Base-by-base conservation (phyloP, 92 coral and sea anemone genomes). In the Actinernus sp. region DNA sequence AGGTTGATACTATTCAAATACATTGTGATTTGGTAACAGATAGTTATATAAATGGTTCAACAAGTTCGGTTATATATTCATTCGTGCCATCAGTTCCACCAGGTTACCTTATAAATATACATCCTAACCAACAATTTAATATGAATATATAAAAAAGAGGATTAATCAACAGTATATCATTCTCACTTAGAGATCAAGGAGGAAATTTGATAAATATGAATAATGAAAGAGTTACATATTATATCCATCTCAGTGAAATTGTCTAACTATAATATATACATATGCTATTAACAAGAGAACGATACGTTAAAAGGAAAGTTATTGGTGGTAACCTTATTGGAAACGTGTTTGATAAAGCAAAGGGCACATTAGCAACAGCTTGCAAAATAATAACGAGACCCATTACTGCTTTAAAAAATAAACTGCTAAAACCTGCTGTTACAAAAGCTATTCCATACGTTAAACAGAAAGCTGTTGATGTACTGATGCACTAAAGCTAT, bases 1-100 rank as follows among this genome's bases (percentile, higher is more conserved):
- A 68, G 18, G 26, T 68, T 0, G 76, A 55, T 18, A 45, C 52
- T 4, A 23, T 58, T 21, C 65, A 58, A 25, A 58, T 36, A 18
- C 22, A 31, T 31, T 58, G 65, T 31, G 65, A 58, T 17, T 17
- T 31, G 20, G 20, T 58, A 14, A 13, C 49, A 24, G 47, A 1
- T 36, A 13, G 43, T n/a, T 56, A 26, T 16, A 34, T 56, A 12
- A 56, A 56, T 31, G 63, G 63, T 6, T 26, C 8, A 0, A 58
- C 49, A 2, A 34, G 65, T 19, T 4, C 10, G 13, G 25, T 32
- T 12, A 7, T 58, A 9, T 58, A 31, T 31, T 3, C 34, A 1
- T 34, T 23, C 49, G 10, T 26, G 8, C 65, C 65, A 29, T 19
- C 2, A 11, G 65, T 58, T 2, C 65, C 65, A 8, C 65, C 65